phyloP scores from a whole-genome alignment of 2,797 vertebrate genomes.

The Crax fasciolata region DNA sequence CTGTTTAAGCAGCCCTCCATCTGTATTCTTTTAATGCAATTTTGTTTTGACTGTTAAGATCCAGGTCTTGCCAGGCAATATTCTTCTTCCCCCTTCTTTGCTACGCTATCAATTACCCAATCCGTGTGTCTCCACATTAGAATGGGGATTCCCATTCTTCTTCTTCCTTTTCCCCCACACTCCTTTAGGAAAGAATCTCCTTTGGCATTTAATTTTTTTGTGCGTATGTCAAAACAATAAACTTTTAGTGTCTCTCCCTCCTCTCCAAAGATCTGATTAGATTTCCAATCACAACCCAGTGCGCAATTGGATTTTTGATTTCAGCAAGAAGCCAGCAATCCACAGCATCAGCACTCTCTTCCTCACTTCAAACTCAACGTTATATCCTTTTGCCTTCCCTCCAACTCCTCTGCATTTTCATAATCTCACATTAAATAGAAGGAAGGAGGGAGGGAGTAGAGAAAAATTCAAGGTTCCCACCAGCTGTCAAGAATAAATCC shows the following conservation, averaged over 20 bases:
- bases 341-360: conserved; percentile 70
- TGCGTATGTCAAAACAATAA: conserved; percentile 39
- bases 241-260: conserved; percentile 59
- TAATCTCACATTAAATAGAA: conserved; percentile 78
- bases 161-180: conserved; percentile 1
- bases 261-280: conserved; percentile 89
- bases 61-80: conserved; percentile 74
- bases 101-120: conserved; percentile 74
- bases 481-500: conserved; percentile 81
- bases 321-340: conserved; percentile 75
- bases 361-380: conserved; percentile 77
- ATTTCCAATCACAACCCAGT: conserved; percentile 97
- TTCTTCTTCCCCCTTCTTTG: conserved; percentile 61
- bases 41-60: conserved; percentile 74
- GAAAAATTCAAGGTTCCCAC: conserved; percentile 78
- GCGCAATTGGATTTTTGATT: conserved; percentile 88
- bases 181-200: conserved; percentile 4
- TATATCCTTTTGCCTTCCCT: conserved; percentile 74
- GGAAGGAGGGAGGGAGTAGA: conserved; percentile 56
- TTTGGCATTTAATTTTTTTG: conserved; percentile 1
- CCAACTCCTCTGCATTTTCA: conserved; percentile 83
- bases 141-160: conserved; percentile 81
- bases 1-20: conserved; percentile 65
- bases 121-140: conserved; percentile 66
- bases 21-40: conserved; percentile 57